A percentile compares a stretch with the other conserved stretches of the same genome.
Conservation (phyloP, 1,140 invertebrate genomes). For the Drosophila sp. region DNA sequence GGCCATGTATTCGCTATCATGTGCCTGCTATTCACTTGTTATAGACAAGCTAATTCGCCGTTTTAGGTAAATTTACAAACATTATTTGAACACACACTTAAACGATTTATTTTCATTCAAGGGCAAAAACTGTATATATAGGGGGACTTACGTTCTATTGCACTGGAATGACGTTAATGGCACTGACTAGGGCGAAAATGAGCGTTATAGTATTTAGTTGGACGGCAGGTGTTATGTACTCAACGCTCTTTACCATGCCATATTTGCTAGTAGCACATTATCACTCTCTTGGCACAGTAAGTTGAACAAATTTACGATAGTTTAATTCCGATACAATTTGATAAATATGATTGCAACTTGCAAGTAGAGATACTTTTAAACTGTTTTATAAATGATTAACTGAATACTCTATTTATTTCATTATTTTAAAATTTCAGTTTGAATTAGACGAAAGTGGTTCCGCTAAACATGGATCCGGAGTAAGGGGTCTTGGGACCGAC, state of each 20-base stretch:
- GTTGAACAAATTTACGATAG: constrained; percentile 30
- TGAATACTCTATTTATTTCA: not conserved
- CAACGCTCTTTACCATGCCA: constrained; percentile 98
- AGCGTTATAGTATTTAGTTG: constrained; percentile 95
- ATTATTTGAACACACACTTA: not conserved
- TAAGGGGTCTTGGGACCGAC: constrained; percentile 95
- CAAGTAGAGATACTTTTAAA: no score
- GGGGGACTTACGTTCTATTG: constrained; percentile 95
- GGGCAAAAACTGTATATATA: constrained; percentile 94
- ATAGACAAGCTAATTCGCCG: constrained; percentile 94
- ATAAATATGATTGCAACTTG: no score
- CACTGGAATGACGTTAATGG: constrained; percentile 94
- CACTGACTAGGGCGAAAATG: constrained; percentile 88
- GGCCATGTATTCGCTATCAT: constrained; percentile 97
- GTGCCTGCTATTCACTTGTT: constrained; percentile 94
- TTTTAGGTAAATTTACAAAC: constrained; percentile 86
- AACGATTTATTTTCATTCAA: constrained; percentile 74
- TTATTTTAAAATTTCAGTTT: constrained; percentile 85
- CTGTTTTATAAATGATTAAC: no score
- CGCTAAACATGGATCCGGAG: constrained; percentile 83
- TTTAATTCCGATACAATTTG: no score
- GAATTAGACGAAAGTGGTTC: constrained; percentile 85
- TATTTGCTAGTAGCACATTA: constrained; percentile 97
- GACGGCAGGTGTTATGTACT: constrained; percentile 98
- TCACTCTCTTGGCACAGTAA: constrained; percentile 93